These are phyloP conservation scores for Channa striata DNA, from an alignment of 2,797 vertebrate genomes.

Conservation along the genomic window DNA sequence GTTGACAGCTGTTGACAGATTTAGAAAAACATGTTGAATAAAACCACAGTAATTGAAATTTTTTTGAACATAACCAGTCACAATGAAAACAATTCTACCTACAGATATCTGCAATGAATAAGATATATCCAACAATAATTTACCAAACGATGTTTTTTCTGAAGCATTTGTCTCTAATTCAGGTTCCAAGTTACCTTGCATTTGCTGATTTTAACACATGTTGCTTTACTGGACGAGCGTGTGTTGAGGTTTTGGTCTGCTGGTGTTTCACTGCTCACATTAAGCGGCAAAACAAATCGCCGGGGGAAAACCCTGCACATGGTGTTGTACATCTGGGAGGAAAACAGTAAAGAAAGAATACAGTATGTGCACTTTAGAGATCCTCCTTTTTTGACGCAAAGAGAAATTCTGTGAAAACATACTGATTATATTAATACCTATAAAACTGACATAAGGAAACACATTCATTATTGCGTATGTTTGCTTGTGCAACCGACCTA, in stretches of 20 bases:
- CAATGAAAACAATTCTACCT: too few species aligned
- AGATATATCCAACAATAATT: background rate
- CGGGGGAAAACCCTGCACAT: constrained; percentile 80
- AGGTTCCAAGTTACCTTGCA: constrained; percentile 82
- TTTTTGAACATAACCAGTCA: too few species aligned
- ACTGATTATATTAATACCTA: background rate
- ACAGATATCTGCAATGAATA: too few species aligned
- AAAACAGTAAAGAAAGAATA: constrained; percentile 1
- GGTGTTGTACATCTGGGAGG: constrained; percentile 84
- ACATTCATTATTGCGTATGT: background rate
- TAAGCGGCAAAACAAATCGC: constrained; percentile 92
- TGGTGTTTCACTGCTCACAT: constrained; percentile 77
- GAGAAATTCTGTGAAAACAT: background rate
- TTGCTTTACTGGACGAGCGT: constrained; percentile 82
- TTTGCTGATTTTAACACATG: constrained; percentile 83
- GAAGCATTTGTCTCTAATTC: too few species aligned
- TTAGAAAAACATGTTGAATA: too few species aligned
- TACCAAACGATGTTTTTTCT: background rate
- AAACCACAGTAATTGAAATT: too few species aligned
- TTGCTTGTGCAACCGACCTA: background rate
- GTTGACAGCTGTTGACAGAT: background rate
- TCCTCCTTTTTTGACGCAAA: background rate
- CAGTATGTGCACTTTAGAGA: background rate
- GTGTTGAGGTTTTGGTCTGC: constrained; percentile 87
- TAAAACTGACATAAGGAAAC: background rate